Evolutionary conservation across 2,113 vertebrate genomes (phyloP).

Genomic region (Chaetodon auriga): DNA sequence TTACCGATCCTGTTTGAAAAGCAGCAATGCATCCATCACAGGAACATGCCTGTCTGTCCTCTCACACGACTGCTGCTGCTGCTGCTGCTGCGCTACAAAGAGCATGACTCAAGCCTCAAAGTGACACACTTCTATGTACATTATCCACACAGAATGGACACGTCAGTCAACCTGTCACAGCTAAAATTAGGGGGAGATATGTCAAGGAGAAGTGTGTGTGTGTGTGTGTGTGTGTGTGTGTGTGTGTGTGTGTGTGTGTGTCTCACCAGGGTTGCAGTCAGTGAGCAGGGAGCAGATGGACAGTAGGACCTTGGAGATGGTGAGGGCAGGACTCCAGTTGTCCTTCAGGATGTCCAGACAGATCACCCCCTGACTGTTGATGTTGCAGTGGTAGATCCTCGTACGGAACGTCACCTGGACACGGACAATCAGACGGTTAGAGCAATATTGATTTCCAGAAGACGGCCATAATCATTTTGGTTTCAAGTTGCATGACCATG

Average conservation of each 20-base stretch:
- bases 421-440: background rate
- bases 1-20: background rate
- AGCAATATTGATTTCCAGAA: background rate
- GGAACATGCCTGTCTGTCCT: background rate
- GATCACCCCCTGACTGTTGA: constrained; percentile 97
- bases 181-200: constrained; percentile 3
- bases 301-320: constrained; percentile 95
- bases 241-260: constrained; percentile 32
- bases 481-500: background rate
- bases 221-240: constrained; percentile 27
- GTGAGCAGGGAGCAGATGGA: constrained; percentile 97
- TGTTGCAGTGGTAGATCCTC: constrained; percentile 96
- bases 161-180: constrained; percentile 47
- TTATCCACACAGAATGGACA: constrained; percentile 46
- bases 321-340: constrained; percentile 95
- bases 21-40: background rate
- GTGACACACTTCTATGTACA: constrained; percentile 21
- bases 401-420: constrained; percentile 94
- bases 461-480: background rate
- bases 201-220: constrained; percentile 24
- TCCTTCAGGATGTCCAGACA: constrained; percentile 97
- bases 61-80: background rate
- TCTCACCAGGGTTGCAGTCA: constrained; percentile 93
- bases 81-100: constrained; percentile 19
- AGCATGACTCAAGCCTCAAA: constrained; percentile 1